Conservation (phyloP, 2,888 invertebrate species). For the Catocala fraxini region DNA sequence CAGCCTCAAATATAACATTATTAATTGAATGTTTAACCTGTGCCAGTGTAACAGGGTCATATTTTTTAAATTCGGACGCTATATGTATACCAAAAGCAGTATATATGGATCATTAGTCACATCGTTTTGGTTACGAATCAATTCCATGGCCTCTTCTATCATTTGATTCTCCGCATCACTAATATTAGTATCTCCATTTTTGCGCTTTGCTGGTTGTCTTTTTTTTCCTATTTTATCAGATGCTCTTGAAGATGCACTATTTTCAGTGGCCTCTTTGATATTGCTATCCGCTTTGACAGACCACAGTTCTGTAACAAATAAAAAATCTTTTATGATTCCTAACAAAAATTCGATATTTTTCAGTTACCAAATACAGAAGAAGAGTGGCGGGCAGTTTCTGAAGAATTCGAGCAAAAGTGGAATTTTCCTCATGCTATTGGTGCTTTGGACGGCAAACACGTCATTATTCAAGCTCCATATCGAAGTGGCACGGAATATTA, state of each 20-base stretch:
- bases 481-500: constrained; percentile 26
- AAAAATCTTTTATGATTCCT: constrained; percentile 13
- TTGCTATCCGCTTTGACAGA: constrained; percentile 10
- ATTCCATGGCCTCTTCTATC: constrained; percentile 36
- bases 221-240: constrained; percentile 19
- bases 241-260: neutral
- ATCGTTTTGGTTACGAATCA: constrained; percentile 33
- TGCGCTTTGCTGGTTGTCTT: constrained; percentile 17
- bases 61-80: constrained; percentile 34
- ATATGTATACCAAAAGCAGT: constrained; percentile 35
- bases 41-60: constrained; percentile 26
- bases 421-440: constrained; percentile 29
- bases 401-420: constrained; percentile 32
- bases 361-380: constrained; percentile 21
- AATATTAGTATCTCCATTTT: constrained; percentile 27
- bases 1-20: constrained; percentile 33
- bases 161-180: constrained; percentile 31
- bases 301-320: constrained; percentile 32
- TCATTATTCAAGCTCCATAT: constrained; percentile 26
- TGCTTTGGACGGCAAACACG: constrained; percentile 36
- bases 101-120: constrained; percentile 32
- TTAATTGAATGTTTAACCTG: constrained; percentile 35
- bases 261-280: constrained; percentile 17
- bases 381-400: constrained; percentile 22
- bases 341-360: constrained; percentile 7